Evolutionary conservation across 1,140 invertebrate species (phyloP).

Genomic region (Metaphire vulgaris): DNA sequence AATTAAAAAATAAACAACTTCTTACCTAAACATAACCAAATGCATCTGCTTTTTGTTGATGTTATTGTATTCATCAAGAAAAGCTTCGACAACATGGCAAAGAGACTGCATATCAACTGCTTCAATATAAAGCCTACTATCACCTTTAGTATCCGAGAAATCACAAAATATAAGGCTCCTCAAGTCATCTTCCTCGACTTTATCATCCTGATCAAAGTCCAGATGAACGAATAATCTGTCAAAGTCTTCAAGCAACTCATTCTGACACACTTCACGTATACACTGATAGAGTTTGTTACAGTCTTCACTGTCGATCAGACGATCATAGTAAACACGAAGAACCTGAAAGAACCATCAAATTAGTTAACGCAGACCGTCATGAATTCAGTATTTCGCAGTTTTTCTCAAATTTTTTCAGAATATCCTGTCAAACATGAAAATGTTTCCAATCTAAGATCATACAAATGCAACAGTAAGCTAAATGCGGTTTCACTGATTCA

Average conservation of each 20-base stretch:
- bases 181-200: slow-evolving; percentile 65
- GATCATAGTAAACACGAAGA: slow-evolving; percentile 84
- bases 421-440: too few relatives aligned
- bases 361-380: too few relatives aligned
- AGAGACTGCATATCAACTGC: slow-evolving; percentile 75
- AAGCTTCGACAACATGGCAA: slow-evolving; percentile 76
- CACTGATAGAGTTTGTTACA: slow-evolving; percentile 46
- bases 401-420: too few relatives aligned
- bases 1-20: slow-evolving; percentile 5
- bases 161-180: slow-evolving; percentile 87
- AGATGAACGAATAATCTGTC: slow-evolving; percentile 4
- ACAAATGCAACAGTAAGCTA: too few relatives aligned
- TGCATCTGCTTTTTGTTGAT: slow-evolving; percentile 97
- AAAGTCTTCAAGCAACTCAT: slow-evolving; percentile 12
- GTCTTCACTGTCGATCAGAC: slow-evolving; percentile 74
- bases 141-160: slow-evolving; percentile 86
- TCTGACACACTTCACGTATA: neutral
- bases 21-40: slow-evolving; percentile 78
- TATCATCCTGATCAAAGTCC: slow-evolving; percentile 18
- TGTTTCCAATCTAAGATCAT: too few relatives aligned
- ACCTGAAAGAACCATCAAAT: slow-evolving; percentile 43
- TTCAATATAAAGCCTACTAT: slow-evolving; percentile 79
- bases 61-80: slow-evolving; percentile 85
- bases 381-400: too few relatives aligned
- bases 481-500: too few relatives aligned